Evolutionary conservation across 1,140 invertebrate genomes (phyloP), one percentile per base, ranked within the genome.

Genomic region (Drosophila baimaii): DNA sequence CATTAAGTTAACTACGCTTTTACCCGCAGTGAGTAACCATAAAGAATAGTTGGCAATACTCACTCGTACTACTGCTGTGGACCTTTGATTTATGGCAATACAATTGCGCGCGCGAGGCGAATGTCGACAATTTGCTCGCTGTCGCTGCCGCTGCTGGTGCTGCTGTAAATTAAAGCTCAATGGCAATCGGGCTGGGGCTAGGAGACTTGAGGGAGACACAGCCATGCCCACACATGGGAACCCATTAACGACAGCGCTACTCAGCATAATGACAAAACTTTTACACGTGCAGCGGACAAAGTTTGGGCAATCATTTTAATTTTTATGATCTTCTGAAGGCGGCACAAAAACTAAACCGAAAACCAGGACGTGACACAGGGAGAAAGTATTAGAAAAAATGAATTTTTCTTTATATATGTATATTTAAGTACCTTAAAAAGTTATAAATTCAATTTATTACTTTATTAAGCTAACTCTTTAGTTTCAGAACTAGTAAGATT

Each of bases 301-400:
- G 35, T 88, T 88, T 77, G 72, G 73, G 80, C 80, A 89, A 88
- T 88, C 77, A 88, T 89, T 88, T 88, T 88, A 88, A 89, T 89
- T 89, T 89, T 89, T 89, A 88, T 77, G 79, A 89, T 83, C 68
- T 83, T 56, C 77, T 35, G 46, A 69, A 66, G 25, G 51, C 13
- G 54, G 61, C 61, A 76, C 52, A 57, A 66, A 58, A 71, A 71
- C 52, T 49, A 71, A 49, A 33, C 35, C 13, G 13, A 35, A n/a
- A 25, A 31, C 10, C 15, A 10, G 5, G 29, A 13, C 15, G 4
- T 9, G 10, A 3, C 19, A 51, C 33, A 49, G 15, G 2, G 4
- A 25, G 8, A 51, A 52, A 49, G 37, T n/a, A 13, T 17, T 17
- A 15, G 10, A 31, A 19, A 8, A 10, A n/a, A 31, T 19, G 2